phyloP scores from a whole-genome alignment of 2,797 vertebrate genomes.

The Sebastes cheni region DNA sequence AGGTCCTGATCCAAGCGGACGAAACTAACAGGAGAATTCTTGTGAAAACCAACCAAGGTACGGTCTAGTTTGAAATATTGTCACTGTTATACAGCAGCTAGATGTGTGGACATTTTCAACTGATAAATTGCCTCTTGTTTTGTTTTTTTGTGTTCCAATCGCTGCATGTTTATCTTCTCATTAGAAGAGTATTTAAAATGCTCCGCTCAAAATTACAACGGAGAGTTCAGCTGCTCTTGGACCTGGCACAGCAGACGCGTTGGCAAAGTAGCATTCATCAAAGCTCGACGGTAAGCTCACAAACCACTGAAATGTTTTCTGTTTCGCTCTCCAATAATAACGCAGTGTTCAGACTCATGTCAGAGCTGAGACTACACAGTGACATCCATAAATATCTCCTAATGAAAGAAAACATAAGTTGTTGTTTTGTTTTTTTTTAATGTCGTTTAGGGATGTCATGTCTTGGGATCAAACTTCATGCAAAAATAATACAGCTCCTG shows the following conservation, averaged over 20 bases:
- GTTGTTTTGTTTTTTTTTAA: neutral
- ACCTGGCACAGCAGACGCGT: constrained; percentile 59
- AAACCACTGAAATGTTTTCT: neutral
- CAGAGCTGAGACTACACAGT: constrained; percentile 7
- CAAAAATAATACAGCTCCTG: neutral
- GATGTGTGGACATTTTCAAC: neutral
- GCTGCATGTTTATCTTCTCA: neutral
- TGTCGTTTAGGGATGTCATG: neutral
- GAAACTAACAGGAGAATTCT: constrained; percentile 51
- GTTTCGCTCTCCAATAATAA: constrained; percentile 18
- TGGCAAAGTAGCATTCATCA: constrained; percentile 70
- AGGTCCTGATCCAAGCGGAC: constrained; percentile 68
- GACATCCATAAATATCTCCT: neutral
- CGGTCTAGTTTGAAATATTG: neutral
- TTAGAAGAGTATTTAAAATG: constrained; percentile 72
- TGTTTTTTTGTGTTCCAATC: neutral
- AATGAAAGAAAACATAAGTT: neutral
- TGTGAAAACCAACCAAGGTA: constrained; percentile 39
- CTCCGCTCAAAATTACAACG: constrained; percentile 71
- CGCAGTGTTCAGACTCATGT: constrained; percentile 11
- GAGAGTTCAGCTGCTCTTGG: constrained; percentile 81
- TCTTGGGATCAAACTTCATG: neutral
- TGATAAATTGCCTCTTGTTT: neutral
- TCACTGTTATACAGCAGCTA: neutral
- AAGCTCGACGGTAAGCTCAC: constrained; percentile 67